Conservation (phyloP, 2,797 vertebrate species). For the Sebastolobus altivelis region DNA sequence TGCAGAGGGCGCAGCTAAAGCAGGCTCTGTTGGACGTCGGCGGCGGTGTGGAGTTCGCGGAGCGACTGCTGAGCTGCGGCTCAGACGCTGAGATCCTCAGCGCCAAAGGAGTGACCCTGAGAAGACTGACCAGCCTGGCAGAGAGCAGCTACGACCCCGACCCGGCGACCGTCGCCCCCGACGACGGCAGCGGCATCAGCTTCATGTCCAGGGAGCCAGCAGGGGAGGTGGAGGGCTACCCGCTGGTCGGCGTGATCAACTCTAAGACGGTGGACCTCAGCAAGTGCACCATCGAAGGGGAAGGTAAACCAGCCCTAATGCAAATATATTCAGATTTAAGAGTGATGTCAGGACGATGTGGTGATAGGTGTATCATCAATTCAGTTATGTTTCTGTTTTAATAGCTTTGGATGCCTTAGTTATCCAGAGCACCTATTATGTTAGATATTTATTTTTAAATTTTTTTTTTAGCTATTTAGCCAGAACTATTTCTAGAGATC, state of each 20-base stretch:
- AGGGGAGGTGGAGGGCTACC: slow-evolving; percentile 87
- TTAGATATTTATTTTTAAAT: neutral
- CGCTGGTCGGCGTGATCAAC: slow-evolving; percentile 88
- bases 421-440: neutral
- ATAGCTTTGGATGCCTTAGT: neutral
- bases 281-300: slow-evolving; percentile 88
- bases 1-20: slow-evolving; percentile 90
- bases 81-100: slow-evolving; percentile 90
- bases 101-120: slow-evolving; percentile 88
- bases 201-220: slow-evolving; percentile 87
- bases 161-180: slow-evolving; percentile 57
- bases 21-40: slow-evolving; percentile 89
- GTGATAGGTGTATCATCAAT: neutral
- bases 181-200: slow-evolving; percentile 82
- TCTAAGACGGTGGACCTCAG: slow-evolving; percentile 86
- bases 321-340: neutral
- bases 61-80: slow-evolving; percentile 87
- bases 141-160: slow-evolving; percentile 72
- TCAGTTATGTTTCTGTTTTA: neutral
- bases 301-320: slow-evolving; percentile 84
- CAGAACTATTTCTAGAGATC: neutral
- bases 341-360: neutral
- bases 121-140: slow-evolving; percentile 85
- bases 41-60: slow-evolving; percentile 88
- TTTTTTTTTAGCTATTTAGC: neutral